These are phyloP conservation scores for Sarcophaga caerulescens DNA, from an alignment of 2,888 invertebrate genomes.

Conservation along the genomic window DNA sequence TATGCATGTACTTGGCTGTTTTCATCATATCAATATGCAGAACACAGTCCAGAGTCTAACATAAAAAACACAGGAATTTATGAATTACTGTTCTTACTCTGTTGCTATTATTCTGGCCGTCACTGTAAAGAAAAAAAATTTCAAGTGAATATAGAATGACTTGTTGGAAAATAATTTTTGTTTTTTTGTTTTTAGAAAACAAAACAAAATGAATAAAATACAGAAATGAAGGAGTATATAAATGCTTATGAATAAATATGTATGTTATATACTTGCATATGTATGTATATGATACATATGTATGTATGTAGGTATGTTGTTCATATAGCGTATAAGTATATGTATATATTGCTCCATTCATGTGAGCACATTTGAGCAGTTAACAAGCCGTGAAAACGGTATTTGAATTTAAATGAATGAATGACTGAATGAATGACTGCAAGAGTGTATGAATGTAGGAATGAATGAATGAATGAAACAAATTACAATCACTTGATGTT, in stretches of 20 bases:
- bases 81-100: too few relatives aligned
- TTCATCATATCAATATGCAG: too few relatives aligned
- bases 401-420: constrained; percentile 59
- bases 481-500: constrained; percentile 62
- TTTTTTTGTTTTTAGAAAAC: not conserved
- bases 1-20: too few relatives aligned
- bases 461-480: constrained; percentile 41
- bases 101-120: not conserved
- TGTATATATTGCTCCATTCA: constrained; percentile 46
- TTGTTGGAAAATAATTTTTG: not conserved
- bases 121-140: not conserved
- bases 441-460: constrained; percentile 32
- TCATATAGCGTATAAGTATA: constrained; percentile 7
- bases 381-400: constrained; percentile 67
- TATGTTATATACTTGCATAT: not conserved
- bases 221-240: not conserved
- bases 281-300: not conserved
- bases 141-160: not conserved
- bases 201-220: not conserved
- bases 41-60: too few relatives aligned
- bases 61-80: too few relatives aligned
- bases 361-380: constrained; percentile 65
- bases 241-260: not conserved
- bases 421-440: constrained; percentile 25
- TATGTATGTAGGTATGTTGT: not conserved